Evolutionary conservation across 2,797 vertebrate genomes (phyloP), one percentile per base, ranked within the genome.

Genomic region (Platyrinchus mystaceus): DNA sequence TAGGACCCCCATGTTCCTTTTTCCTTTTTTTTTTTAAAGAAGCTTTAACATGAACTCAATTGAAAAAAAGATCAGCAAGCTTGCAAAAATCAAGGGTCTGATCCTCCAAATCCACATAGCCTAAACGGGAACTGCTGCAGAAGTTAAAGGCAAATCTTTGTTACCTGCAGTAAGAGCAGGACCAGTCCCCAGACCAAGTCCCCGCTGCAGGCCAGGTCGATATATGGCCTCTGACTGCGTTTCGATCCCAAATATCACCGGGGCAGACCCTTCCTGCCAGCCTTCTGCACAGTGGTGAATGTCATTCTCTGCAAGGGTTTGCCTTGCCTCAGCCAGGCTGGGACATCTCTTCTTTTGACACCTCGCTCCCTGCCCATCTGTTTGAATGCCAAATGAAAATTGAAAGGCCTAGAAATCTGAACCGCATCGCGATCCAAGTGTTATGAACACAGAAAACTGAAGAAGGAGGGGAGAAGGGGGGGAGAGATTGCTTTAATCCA

Each of bases 141-240:
- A 39, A 86, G 44, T 14, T 49, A 13, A 85, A 81, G 73, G 63
- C 67, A 74, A 79, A 46, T 7, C 76, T 74, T 44, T 64, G 69
- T 14, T 9, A 32, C 21, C 64, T 9, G 32, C 56, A 46, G 27
- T 0, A 59, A 82, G 34, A 49, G 64, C 58, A 85, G 68, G 58
- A 78, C 27, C 27, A 7, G 50, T 52, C 39, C 47, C 70, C 0
- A 1, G 55, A 53, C 9, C 2, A 18, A 44, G 28, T 7, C 50
- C 50, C 60, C 0, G 2, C 37, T 20, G 2, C 0, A 0, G 11
- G 27, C 4, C 2, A n/a, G 52, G 89, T 13, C 0, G 1, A 7
- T 0, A 1, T 26, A 6, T 0, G 5, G 37, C 68, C 62, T 23
- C 58, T 9, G 3, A 14, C 21, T 0, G 11, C 3, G 26, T 47